phyloP scores from a whole-genome alignment of 2,113 vertebrate genomes.

The Pholis gunnellus region DNA sequence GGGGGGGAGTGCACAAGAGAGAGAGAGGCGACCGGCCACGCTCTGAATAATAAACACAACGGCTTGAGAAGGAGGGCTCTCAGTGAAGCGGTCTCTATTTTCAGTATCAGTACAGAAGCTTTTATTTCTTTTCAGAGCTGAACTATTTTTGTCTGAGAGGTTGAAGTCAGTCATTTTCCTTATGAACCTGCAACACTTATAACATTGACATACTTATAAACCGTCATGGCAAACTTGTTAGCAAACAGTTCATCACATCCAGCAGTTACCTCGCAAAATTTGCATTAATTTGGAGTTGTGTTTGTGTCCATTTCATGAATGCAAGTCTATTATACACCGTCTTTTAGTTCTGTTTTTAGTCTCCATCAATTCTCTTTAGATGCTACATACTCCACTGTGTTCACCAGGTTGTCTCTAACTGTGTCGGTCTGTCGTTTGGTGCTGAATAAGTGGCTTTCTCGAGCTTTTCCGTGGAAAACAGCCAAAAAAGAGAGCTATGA shows the following conservation, averaged over 20 bases:
- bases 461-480: background rate
- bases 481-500: background rate
- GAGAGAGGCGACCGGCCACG: conserved; percentile 2
- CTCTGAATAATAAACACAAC: conserved; percentile 71
- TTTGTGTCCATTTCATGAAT: background rate
- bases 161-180: background rate
- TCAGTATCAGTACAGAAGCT: background rate
- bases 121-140: conserved; percentile 3
- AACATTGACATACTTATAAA: background rate
- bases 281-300: background rate
- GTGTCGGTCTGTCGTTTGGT: background rate
- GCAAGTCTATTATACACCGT: background rate
- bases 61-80: conserved; percentile 11
- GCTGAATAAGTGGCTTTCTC: background rate
- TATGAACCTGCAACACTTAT: background rate
- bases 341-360: background rate
- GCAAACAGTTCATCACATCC: background rate
- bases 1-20: background rate
- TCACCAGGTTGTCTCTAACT: background rate
- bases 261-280: background rate
- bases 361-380: background rate
- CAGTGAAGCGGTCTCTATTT: background rate
- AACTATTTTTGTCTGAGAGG: background rate
- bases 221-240: too few species aligned
- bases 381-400: background rate